phyloP scores from a whole-genome alignment of 1,140 invertebrate genomes.

The Portunus trituberculatus region DNA sequence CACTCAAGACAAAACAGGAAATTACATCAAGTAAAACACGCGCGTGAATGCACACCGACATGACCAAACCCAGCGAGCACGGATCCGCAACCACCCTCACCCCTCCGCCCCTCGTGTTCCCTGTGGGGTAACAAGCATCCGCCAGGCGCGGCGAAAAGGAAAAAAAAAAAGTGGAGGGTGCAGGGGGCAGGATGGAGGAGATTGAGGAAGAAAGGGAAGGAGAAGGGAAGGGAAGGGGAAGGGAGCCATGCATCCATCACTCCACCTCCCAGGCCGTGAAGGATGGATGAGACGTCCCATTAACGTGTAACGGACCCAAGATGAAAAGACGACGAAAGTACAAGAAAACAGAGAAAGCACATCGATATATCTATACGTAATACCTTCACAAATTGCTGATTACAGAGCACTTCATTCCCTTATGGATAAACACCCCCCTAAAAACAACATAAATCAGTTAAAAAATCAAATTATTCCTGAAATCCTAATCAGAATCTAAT shows the following conservation, averaged over 20 bases:
- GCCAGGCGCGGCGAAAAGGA: not conserved
- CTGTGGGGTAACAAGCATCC: not conserved
- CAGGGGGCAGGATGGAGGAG: not conserved
- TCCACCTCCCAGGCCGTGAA: constrained; percentile 31
- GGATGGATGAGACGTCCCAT: constrained; percentile 34
- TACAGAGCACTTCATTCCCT: not conserved
- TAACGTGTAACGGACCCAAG: constrained; percentile 9
- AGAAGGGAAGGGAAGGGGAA: not conserved
- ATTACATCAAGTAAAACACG: constrained; percentile 2
- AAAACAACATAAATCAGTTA: too few species aligned
- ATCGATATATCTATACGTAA: constrained; percentile 12
- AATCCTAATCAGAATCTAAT: too few species aligned
- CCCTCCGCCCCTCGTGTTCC: not conserved
- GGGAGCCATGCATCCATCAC: constrained; percentile 40
- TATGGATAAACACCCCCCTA: not conserved
- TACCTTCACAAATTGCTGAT: not conserved
- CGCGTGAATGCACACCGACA: not conserved
- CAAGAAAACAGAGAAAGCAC: not conserved
- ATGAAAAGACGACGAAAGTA: not conserved
- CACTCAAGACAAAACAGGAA: not conserved
- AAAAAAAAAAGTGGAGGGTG: not conserved
- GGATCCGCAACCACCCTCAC: not conserved
- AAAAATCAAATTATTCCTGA: too few species aligned
- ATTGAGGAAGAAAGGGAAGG: not conserved
- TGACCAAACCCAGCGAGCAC: not conserved